Evolutionary conservation across 2,797 vertebrate species (phyloP), one percentile per base, ranked within the genome.

Genomic region (Tolypeutes matacus): DNA sequence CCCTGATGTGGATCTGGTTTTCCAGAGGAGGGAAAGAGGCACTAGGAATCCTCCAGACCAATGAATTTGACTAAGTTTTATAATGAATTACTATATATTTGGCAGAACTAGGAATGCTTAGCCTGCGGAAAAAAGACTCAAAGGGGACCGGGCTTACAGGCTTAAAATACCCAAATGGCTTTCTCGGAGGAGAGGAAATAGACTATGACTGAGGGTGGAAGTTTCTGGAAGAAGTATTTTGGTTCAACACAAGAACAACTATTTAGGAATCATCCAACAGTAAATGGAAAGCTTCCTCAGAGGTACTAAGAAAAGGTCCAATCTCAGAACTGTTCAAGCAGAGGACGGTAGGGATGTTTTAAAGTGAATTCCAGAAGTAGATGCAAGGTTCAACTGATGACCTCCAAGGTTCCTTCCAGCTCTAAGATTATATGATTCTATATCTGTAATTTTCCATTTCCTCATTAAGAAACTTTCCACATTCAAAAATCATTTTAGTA

Each of bases 391-490:
- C 87, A 89, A 17, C 80, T 3, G 86, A 96, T 96, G 94, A 91
- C 96, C 93, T 95, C 86, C n/a, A 53, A 39, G 29, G 49, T n/a
- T 76, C 36, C 56, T 73, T 82, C 86, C 89, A 90, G 92, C 65
- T 75, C 95, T 80, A 62, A 92, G 93, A 94, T 69, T 56, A 83
- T 90, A 76, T 69, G 93, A 93, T 93, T 96, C 96, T 96, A 78
- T 86, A 97, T 93, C 78, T 14, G 90, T 96, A 96, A 95, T 83
- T 97, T 97, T 97, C 95, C 94, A 95, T 88, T 96, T 96, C 95
- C 87, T 86, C 95, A 91, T 94, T 95, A 89, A 96, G 95, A 96
- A 95, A 94, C 67, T 95, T 97, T 97, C 96, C 96, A 97, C 78
- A 83, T 58, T 73, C 72, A 85, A 94, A 94, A 93, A 73, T 72